Percentiles rank a stretch among this genome's conserved stretches.
phyloP scores from a whole-genome alignment of 2,797 vertebrate genomes.

The Gymnodraco acuticeps region DNA sequence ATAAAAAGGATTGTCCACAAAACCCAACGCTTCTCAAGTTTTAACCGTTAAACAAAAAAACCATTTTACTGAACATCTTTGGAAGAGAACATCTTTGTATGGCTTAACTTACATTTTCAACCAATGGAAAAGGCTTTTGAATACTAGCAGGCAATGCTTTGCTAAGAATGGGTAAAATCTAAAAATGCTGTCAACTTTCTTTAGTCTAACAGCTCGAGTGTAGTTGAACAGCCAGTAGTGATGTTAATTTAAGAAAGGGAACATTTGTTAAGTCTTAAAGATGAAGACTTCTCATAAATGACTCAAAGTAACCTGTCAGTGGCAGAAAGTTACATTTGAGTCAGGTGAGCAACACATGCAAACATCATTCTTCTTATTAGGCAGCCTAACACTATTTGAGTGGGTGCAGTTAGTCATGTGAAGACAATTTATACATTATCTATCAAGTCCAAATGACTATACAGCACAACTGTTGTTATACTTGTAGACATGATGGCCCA shows the following conservation, averaged over 20 bases:
- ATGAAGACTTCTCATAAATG: background rate
- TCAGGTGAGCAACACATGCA: slow-evolving; percentile 52
- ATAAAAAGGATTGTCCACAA: background rate
- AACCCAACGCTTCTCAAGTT: background rate
- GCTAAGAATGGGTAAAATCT: too few relatives aligned
- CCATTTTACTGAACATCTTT: too few relatives aligned
- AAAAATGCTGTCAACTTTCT: too few relatives aligned
- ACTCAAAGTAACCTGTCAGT: background rate
- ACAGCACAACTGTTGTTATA: background rate
- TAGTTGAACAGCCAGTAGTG: background rate
- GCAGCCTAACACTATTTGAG: slow-evolving; percentile 14
- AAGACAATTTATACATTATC: slow-evolving; percentile 57
- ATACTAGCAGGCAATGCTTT: too few relatives aligned
- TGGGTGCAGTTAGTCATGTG: slow-evolving; percentile 59
- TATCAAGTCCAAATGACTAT: slow-evolving; percentile 6
- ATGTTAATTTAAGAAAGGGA: background rate
- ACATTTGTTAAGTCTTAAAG: background rate
- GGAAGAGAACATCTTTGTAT: too few relatives aligned
- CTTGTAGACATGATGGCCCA: background rate
- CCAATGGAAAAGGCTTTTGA: too few relatives aligned
- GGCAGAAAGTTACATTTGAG: slow-evolving; percentile 42
- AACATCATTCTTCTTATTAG: slow-evolving; percentile 43
- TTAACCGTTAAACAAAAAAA: too few relatives aligned
- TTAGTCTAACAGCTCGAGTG: too few relatives aligned
- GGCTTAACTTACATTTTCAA: too few relatives aligned